Base-by-base conservation (phyloP, 2,888 invertebrate genomes). In the Euphydryas editha region DNA sequence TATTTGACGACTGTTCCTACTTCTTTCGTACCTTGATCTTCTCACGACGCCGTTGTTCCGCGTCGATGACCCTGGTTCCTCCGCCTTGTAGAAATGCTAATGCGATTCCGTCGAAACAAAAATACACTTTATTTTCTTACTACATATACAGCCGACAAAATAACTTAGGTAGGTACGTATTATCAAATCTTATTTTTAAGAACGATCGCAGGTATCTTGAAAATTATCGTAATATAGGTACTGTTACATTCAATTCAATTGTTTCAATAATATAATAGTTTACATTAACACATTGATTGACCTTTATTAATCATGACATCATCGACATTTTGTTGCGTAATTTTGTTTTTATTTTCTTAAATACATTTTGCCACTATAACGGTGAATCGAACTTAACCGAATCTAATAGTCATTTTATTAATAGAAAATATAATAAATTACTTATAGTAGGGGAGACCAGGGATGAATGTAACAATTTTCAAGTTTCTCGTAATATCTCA, bases 31-130 rank as follows among this genome's bases (percentile, higher is more conserved):
- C 58, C 42, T 63, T 44, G 30, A 54, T 54, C 54, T 54, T 64
- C 65, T 68, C 68, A 59, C 56, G 65, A 62, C 66, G 68, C n/a
- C 21, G 61, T 30, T 58, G 71, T 69, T 71, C 62, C 71, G 65
- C 68, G 65, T 64, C 69, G 67, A 24, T 61, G 69, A 67, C 68
- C 69, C 65, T 65, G 65, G 64, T 49, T 51, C 58, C 44, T 54
- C 68, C 68, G 49, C 24, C 49, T 69, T 66, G 68, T 59, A 20
- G 59, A 59, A 71, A 69, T 69, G 66, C 46, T 66, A 71, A 72
- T 68, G 54, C 36, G 49, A 57, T 61, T 67, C 61, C 63, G 44
- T 63, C 62, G 63, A 69, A 69, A 69, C 51, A 60, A 60, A 65
- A 62, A 59, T 56, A 59, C 44, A 56, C n/a, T 36, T 17, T 11